These are phyloP conservation scores for Monochamus saltuarius DNA, from an alignment of 1,140 invertebrate species.

Conservation along the genomic window DNA sequence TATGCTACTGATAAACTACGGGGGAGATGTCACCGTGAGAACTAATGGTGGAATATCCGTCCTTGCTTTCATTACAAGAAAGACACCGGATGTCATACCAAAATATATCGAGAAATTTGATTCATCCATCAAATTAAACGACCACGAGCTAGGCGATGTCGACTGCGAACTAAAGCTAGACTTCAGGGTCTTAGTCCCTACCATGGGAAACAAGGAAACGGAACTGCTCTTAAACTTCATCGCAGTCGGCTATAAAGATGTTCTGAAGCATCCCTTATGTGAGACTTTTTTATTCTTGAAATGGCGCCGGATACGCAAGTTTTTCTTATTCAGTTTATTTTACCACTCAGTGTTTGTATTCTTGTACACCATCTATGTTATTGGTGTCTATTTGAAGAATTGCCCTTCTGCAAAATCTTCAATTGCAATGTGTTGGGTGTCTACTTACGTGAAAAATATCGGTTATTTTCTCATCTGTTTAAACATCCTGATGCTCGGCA, in stretches of 20 bases:
- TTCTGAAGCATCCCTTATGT: slow-evolving; percentile 77
- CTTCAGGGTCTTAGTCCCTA: slow-evolving; percentile 68
- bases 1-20: slow-evolving; percentile 70
- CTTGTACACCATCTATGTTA: slow-evolving; percentile 69
- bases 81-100: slow-evolving; percentile 77
- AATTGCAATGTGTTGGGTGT: slow-evolving; percentile 46
- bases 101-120: slow-evolving; percentile 67
- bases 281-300: slow-evolving; percentile 80
- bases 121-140: slow-evolving; percentile 72
- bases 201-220: slow-evolving; percentile 59
- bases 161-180: slow-evolving; percentile 80
- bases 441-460: slow-evolving; percentile 53
- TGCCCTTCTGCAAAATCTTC: slow-evolving; percentile 37
- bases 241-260: slow-evolving; percentile 71
- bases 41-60: slow-evolving; percentile 80
- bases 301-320: slow-evolving; percentile 80
- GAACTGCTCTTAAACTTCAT: slow-evolving; percentile 73
- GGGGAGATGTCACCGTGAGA: slow-evolving; percentile 77
- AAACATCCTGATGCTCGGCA: slow-evolving; percentile 62
- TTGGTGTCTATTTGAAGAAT: slow-evolving; percentile 57
- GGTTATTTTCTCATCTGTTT: slow-evolving; percentile 63
- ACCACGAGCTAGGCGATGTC: slow-evolving; percentile 78
- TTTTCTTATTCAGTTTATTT: slow-evolving; percentile 76
- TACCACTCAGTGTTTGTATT: slow-evolving; percentile 76
- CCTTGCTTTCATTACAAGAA: slow-evolving; percentile 75